Percentiles rank a stretch among this genome's conserved stretches.
phyloP scores from a whole-genome alignment of 2,797 vertebrate species.

The Schizothorax lantsangensis region DNA sequence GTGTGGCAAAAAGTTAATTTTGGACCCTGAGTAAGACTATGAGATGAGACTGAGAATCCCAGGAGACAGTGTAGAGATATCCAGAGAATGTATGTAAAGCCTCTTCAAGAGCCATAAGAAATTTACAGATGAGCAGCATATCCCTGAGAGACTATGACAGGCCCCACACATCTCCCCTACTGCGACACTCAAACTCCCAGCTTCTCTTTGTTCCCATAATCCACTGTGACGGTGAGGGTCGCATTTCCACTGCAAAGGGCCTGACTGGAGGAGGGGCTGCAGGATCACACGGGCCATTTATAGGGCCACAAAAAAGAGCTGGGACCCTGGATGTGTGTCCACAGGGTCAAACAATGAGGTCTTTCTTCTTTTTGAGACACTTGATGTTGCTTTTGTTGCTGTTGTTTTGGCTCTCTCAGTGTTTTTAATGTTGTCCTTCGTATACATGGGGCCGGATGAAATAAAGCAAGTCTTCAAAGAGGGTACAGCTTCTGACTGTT shows the following conservation, averaged over 20 bases:
- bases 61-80: constrained; percentile 42
- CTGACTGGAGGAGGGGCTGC: constrained; percentile 49
- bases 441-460: background rate
- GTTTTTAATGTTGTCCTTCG: constrained; percentile 1
- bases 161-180: constrained; percentile 75
- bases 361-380: constrained; percentile 44
- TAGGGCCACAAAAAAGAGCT: constrained; percentile 40
- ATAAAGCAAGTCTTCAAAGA: background rate
- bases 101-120: constrained; percentile 67
- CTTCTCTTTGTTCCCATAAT: constrained; percentile 82
- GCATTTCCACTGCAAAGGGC: constrained; percentile 42
- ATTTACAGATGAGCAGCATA: constrained; percentile 58
- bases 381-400: constrained; percentile 47
- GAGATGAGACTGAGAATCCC: constrained; percentile 28
- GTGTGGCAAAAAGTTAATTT: constrained; percentile 17
- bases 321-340: constrained; percentile 43
- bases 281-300: constrained; percentile 48
- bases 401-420: constrained; percentile 16
- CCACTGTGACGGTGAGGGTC: constrained; percentile 71
- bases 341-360: constrained; percentile 52
- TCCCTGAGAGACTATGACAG: constrained; percentile 80
- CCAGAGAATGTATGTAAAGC: constrained; percentile 76
- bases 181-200: constrained; percentile 76
- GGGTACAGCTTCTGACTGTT: background rate
- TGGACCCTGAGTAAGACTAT: background rate